These are phyloP conservation scores for Nephrotoma flavescens DNA, from an alignment of 2,888 invertebrate species.

Conservation along the genomic window DNA sequence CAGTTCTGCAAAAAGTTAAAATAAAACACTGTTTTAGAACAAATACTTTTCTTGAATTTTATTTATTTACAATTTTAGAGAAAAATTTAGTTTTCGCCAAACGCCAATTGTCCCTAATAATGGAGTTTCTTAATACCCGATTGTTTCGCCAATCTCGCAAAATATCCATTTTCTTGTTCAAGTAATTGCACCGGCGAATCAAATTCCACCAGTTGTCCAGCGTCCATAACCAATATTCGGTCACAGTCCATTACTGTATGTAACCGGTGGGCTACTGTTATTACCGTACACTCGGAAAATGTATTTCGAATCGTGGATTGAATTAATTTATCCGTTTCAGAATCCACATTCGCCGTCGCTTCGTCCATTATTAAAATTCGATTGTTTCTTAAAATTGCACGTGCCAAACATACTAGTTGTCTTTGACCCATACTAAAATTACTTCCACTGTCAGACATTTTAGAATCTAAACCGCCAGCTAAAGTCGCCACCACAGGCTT, in stretches of 20 bases:
- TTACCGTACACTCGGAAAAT: constrained; percentile 68
- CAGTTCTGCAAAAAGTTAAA: too few species aligned
- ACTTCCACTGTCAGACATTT: constrained; percentile 55
- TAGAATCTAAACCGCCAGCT: constrained; percentile 41
- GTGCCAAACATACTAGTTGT: constrained; percentile 64
- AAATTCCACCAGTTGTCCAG: constrained; percentile 54
- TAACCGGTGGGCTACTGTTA: constrained; percentile 82
- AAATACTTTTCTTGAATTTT: too few species aligned
- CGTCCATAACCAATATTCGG: constrained; percentile 69
- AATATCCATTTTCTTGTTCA: constrained; percentile 38
- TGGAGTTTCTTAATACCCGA: constrained; percentile 34
- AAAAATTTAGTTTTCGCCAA: too few species aligned
- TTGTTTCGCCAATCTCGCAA: constrained; percentile 52
- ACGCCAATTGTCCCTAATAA: too few species aligned
- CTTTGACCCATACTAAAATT: constrained; percentile 71
- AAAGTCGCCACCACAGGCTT: constrained; percentile 47
- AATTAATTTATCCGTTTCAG: constrained; percentile 65
- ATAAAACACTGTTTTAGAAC: too few species aligned
- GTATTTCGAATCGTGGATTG: constrained; percentile 68
- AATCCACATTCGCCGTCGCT: constrained; percentile 75
- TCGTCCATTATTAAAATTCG: constrained; percentile 47
- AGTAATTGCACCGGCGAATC: constrained; percentile 59
- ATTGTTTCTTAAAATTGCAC: constrained; percentile 52
- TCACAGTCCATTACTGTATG: constrained; percentile 87
- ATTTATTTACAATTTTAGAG: too few species aligned